Conservation (phyloP, 53 echinoderm and acorn worm species). For the Luidia sarsii region DNA sequence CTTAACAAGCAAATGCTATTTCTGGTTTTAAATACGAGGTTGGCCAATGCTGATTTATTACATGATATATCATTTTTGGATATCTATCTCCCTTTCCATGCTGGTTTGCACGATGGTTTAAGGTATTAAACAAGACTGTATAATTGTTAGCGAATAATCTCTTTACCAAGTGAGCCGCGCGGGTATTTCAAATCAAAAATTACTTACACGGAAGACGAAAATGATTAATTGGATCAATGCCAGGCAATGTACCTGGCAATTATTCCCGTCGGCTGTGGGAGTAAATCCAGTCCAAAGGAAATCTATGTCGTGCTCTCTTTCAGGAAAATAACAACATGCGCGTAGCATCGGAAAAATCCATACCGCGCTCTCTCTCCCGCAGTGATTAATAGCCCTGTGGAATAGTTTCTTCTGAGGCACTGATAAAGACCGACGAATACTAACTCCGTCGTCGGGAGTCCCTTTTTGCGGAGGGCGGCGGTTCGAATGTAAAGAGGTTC, state of each 20-base stretch:
- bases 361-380: background rate
- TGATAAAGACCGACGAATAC: constrained; percentile 19
- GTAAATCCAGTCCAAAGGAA: constrained; percentile 33
- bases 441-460: too few relatives aligned
- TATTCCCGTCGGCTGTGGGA: background rate
- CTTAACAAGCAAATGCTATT: too few relatives aligned
- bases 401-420: background rate
- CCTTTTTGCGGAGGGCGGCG: too few relatives aligned
- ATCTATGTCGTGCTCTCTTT: background rate
- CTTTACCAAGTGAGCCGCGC: too few relatives aligned
- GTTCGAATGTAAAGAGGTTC: background rate
- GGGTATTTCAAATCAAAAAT: constrained; percentile 37
- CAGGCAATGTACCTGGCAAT: constrained; percentile 19
- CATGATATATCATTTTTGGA: too few relatives aligned
- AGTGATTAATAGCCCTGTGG: constrained; percentile 23
- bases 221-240: constrained; percentile 25
- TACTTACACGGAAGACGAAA: background rate
- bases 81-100: too few relatives aligned
- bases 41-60: too few relatives aligned
- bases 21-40: too few relatives aligned
- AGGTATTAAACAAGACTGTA: too few relatives aligned
- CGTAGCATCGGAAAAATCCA: constrained; percentile 38
- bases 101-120: too few relatives aligned
- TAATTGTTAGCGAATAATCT: too few relatives aligned
- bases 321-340: constrained; percentile 10